These are phyloP conservation scores for Onychostruthus taczanowskii DNA, from an alignment of 2,113 vertebrate species.

Conservation along the genomic window DNA sequence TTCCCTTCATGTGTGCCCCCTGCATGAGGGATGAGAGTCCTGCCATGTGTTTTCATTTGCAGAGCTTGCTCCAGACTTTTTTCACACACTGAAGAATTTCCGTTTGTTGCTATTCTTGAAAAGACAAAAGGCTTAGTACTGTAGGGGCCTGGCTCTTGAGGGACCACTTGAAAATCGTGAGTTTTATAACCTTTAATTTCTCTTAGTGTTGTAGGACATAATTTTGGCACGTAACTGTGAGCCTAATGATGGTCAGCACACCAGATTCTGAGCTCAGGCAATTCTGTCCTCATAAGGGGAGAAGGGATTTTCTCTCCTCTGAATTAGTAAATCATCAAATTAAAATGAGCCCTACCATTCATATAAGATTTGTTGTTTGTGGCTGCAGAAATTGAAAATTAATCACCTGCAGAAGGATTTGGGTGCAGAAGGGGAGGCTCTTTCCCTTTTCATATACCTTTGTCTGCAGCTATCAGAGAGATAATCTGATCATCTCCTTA, in stretches of 20 bases:
- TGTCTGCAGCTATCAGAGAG: neutral
- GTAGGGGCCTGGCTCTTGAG: neutral
- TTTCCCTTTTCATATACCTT: neutral
- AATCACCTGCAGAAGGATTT: neutral
- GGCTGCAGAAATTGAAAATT: neutral
- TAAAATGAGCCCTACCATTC: neutral
- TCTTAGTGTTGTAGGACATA: neutral
- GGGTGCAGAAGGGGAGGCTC: neutral
- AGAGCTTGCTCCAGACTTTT: neutral
- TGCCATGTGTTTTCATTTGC: conserved; percentile 14
- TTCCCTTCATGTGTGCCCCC: neutral
- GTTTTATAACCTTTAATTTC: neutral
- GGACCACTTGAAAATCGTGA: neutral
- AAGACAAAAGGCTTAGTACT: neutral
- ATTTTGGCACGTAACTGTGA: neutral
- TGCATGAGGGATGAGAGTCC: neutral
- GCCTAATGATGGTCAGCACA: neutral
- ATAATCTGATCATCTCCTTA: neutral
- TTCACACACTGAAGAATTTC: neutral
- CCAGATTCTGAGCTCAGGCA: neutral
- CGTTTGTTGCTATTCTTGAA: neutral
- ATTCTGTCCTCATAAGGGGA: neutral
- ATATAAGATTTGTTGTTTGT: neutral
- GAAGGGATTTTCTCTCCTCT: neutral
- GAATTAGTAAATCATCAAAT: neutral